Evolutionary conservation across 23 tunicate genomes (phyloP).

Genomic region (Diplosoma virens): DNA sequence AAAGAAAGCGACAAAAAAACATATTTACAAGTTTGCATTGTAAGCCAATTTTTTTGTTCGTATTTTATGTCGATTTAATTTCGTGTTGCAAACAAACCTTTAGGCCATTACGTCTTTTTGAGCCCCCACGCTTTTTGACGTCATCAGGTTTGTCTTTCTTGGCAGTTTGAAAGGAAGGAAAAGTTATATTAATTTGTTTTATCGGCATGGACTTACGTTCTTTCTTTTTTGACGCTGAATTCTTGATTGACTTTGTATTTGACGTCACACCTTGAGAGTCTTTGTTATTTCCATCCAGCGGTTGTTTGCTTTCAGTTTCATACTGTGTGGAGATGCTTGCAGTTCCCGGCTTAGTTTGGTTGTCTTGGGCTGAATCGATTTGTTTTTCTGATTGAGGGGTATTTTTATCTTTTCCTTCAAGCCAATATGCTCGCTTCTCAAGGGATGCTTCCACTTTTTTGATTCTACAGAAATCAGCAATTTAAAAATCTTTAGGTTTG

Average conservation of each 20-base stretch:
- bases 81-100: no score
- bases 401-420: no score
- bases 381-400: no score
- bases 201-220: constrained; percentile 19
- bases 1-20: no score
- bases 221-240: background rate
- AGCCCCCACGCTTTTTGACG: no score
- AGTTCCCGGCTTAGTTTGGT: background rate
- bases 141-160: no score
- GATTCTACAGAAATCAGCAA: constrained; percentile 1
- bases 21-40: no score
- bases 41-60: no score
- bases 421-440: constrained; percentile 52
- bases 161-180: no score
- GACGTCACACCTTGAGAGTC: background rate
- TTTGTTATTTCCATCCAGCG: background rate
- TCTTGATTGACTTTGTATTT: background rate
- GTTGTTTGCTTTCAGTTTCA: background rate
- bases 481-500: background rate
- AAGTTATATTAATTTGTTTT: constrained; percentile 35
- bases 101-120: no score
- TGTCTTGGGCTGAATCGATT: constrained; percentile 27
- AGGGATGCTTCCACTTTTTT: constrained; percentile 37
- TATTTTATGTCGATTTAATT: no score
- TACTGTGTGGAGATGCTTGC: constrained; percentile 31